A percentile compares a stretch with the other conserved stretches of the same genome.
Conservation (phyloP, 2,113 vertebrate species). For the Cariama cristata region DNA sequence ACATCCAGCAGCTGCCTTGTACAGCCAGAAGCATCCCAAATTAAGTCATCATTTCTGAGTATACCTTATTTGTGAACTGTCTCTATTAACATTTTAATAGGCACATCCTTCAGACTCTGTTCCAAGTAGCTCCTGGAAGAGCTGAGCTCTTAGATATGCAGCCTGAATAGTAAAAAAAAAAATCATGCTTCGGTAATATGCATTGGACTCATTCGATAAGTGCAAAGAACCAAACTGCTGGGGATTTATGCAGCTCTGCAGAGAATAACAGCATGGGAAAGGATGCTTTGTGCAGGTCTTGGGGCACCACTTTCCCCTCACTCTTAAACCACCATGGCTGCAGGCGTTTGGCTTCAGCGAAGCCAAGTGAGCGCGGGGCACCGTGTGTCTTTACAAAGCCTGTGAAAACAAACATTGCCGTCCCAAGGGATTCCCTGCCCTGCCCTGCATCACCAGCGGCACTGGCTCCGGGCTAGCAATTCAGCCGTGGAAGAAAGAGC, state of each 20-base stretch:
- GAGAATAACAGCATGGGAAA: background rate
- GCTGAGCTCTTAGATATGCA: background rate
- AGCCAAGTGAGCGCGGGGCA: accelerated
- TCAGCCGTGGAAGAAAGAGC: background rate
- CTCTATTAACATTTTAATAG: background rate
- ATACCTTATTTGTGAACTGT: background rate
- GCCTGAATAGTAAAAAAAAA: background rate
- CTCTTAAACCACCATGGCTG: background rate
- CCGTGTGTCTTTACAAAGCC: background rate
- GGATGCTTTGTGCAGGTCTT: background rate
- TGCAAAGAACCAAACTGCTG: background rate
- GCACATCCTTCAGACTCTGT: background rate
- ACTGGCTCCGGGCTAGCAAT: background rate
- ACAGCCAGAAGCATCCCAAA: background rate
- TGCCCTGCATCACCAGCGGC: background rate
- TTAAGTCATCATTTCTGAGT: background rate
- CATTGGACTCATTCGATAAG: background rate
- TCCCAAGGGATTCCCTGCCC: background rate
- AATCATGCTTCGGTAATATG: background rate
- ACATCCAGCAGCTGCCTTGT: background rate
- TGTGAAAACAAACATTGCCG: background rate
- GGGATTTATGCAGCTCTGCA: background rate
- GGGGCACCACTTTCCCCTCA: background rate
- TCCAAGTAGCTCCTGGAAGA: background rate
- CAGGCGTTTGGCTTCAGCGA: background rate